These are phyloP conservation scores for Caenorhabditis parvicauda DNA, from an alignment of 2,888 invertebrate genomes.

Conservation along the genomic window DNA sequence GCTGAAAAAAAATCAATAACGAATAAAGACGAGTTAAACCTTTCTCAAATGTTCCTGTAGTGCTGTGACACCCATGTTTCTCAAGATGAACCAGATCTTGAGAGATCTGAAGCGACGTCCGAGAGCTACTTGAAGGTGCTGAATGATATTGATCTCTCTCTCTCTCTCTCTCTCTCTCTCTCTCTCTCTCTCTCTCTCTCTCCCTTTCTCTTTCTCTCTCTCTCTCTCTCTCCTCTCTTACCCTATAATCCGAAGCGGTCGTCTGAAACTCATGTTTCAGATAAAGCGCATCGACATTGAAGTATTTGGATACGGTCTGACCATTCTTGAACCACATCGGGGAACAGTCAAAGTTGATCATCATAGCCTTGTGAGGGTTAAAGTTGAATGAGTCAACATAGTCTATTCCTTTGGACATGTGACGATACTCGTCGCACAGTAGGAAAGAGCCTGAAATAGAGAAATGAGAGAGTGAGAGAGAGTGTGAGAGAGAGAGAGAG, in stretches of 20 bases:
- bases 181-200: neutral
- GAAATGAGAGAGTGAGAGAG: neutral
- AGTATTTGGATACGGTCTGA: slow-evolving; percentile 86
- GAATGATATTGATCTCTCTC: slow-evolving; percentile 13
- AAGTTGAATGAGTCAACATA: slow-evolving; percentile 91
- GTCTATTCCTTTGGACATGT: slow-evolving; percentile 86
- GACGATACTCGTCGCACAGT: slow-evolving; percentile 88
- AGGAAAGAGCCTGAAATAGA: slow-evolving; percentile 48
- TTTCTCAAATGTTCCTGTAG: slow-evolving; percentile 86
- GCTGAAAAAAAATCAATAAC: slow-evolving; percentile 63
- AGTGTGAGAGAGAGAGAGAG: neutral
- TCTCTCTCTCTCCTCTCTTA: slow-evolving; percentile 4
- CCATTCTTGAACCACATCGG: slow-evolving; percentile 92
- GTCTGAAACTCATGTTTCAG: slow-evolving; percentile 96
- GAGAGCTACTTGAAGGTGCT: slow-evolving; percentile 70
- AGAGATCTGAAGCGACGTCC: slow-evolving; percentile 90
- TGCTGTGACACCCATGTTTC: slow-evolving; percentile 87
- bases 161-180: neutral
- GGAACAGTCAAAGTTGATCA: slow-evolving; percentile 98
- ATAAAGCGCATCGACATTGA: slow-evolving; percentile 95
- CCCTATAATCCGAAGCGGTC: slow-evolving; percentile 64
- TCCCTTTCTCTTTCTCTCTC: neutral
- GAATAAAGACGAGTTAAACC: slow-evolving; percentile 54
- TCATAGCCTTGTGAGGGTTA: slow-evolving; percentile 97
- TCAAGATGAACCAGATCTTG: slow-evolving; percentile 94